Percentiles rank a stretch among this genome's conserved stretches.
Conservation (phyloP, 2,797 vertebrate genomes). For the Crocidura indochinensis region DNA sequence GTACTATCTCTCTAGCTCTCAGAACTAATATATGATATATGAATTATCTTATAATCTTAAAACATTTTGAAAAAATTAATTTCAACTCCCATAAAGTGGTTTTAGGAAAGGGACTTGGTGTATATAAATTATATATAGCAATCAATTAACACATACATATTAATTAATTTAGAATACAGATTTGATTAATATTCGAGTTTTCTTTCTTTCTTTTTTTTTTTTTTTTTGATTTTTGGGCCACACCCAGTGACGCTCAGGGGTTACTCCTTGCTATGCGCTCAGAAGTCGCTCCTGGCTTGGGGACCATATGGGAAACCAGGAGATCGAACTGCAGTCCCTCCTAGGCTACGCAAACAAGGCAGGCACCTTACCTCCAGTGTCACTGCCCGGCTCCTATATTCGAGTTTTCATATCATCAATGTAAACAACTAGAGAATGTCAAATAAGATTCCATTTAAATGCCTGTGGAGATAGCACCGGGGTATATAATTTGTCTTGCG, state of each 20-base stretch:
- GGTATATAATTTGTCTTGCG: too few relatives aligned
- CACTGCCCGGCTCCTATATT: too few relatives aligned
- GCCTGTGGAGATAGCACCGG: too few relatives aligned
- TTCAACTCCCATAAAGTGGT: not conserved
- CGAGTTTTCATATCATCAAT: not conserved
- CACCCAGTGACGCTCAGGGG: too few relatives aligned
- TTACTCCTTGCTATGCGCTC: too few relatives aligned
- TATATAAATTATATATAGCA: not conserved
- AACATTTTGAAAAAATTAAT: not conserved
- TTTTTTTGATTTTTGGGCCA: too few relatives aligned
- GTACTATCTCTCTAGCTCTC: not conserved
- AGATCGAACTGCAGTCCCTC: too few relatives aligned
- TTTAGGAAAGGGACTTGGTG: not conserved
- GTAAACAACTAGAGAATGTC: constrained; percentile 12
- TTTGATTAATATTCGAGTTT: not conserved
- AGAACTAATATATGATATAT: not conserved
- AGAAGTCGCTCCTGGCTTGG: too few relatives aligned
- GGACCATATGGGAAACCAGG: too few relatives aligned
- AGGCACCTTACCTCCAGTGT: too few relatives aligned
- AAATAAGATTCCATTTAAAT: not conserved
- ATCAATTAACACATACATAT: not conserved
- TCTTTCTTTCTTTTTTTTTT: too few relatives aligned
- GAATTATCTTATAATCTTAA: not conserved
- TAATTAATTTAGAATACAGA: not conserved
- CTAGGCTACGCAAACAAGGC: too few relatives aligned